Percentiles rank a stretch among this genome's conserved stretches.
These are phyloP conservation scores for Andrena cerasifolii DNA, from an alignment of 1,140 invertebrate species.

Conservation along the genomic window DNA sequence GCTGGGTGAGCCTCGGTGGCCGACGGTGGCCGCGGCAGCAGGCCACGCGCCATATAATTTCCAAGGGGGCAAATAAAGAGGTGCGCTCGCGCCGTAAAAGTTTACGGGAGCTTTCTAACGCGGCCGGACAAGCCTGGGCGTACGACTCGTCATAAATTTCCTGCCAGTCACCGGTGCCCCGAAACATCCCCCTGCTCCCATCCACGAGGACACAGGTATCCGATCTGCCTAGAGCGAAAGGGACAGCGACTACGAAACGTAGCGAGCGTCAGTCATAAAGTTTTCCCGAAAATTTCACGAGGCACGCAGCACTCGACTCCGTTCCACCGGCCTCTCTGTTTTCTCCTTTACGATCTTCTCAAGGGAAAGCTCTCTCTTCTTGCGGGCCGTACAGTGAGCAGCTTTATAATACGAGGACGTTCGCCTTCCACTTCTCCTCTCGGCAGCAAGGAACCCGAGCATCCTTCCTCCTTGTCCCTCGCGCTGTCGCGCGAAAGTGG, in stretches of 20 bases:
- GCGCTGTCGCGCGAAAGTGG: background rate
- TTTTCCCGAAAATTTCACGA: constrained; percentile 46
- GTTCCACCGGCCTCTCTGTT: constrained; percentile 9
- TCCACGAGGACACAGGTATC: background rate
- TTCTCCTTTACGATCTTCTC: constrained; percentile 32
- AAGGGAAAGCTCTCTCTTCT: background rate
- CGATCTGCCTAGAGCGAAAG: background rate
- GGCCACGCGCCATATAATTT: constrained; percentile 66
- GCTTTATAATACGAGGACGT: constrained; percentile 13
- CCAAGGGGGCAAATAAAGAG: constrained; percentile 47
- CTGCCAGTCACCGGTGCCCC: constrained; percentile 2
- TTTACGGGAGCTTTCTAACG: constrained; percentile 48
- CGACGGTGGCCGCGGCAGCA: background rate
- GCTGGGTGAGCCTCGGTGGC: background rate
- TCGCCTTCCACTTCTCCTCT: background rate
- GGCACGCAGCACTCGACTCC: background rate
- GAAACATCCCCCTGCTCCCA: background rate
- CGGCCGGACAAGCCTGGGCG: constrained; percentile 4
- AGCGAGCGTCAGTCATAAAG: constrained; percentile 39
- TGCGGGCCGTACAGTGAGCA: background rate
- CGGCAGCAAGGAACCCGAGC: background rate
- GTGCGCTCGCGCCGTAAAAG: constrained; percentile 40
- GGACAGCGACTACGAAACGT: background rate
- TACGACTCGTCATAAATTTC: constrained; percentile 58
- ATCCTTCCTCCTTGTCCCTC: background rate